Conservation (phyloP, 1,140 invertebrate genomes). For the Daktulosphaira vitifoliae region DNA sequence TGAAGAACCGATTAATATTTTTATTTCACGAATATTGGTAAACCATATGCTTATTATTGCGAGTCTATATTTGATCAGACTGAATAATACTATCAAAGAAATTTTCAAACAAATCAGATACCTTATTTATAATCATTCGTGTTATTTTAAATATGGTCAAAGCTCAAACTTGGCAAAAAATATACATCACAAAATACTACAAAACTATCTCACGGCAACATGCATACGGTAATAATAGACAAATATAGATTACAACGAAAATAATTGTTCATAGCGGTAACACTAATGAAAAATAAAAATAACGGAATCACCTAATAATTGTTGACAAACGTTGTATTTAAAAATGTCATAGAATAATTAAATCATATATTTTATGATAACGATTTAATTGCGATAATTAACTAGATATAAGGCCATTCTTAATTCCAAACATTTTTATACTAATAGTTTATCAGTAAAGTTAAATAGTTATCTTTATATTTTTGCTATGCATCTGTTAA, state of each 20-base stretch:
- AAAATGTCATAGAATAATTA: background rate
- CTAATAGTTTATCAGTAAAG: too few species aligned
- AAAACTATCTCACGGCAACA: background rate
- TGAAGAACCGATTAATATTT: background rate
- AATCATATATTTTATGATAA: background rate
- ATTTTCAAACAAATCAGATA: background rate
- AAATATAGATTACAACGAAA: background rate
- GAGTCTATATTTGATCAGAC: background rate
- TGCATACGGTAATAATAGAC: background rate
- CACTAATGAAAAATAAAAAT: background rate
- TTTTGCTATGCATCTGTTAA: too few species aligned
- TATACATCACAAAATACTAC: background rate
- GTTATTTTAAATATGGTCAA: background rate
- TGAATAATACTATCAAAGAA: background rate
- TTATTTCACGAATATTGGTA: background rate
- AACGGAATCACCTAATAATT: conserved; percentile 1
- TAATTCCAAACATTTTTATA: too few species aligned
- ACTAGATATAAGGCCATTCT: too few species aligned
- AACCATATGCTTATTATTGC: background rate
- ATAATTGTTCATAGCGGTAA: background rate
- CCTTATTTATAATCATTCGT: background rate
- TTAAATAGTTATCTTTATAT: too few species aligned
- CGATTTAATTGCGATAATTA: background rate
- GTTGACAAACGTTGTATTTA: conserved; percentile 3
- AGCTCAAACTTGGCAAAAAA: background rate